Evolutionary conservation across 2,797 vertebrate genomes (phyloP), one percentile per base, ranked within the genome.

Genomic region (Valencia hispanica): DNA sequence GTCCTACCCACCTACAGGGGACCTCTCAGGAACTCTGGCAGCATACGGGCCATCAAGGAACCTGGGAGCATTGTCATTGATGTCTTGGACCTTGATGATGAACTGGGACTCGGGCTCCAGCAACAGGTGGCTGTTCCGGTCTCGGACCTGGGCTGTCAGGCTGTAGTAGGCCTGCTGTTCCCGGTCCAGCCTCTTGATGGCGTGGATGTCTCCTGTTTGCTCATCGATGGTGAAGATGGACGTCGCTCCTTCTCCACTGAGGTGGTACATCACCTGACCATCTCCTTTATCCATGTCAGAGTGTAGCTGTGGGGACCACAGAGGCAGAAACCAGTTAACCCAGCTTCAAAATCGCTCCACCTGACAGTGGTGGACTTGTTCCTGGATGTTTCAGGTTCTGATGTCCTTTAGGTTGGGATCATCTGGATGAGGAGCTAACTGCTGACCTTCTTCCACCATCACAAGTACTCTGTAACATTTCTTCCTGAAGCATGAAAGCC

Each of bases 151-250:
- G 45, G 97, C 97, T 50, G 95, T 92, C 1, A 98, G 94, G 0
- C 96, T 97, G 88, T 97, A 98, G 91, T 97, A 97, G 22, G 96
- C 96, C 92, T 98, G 97, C 76, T 97, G 96, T 55, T 98, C 97
- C 0, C 97, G 95, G 79, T 98, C 97, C 90, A 98, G 94, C 70
- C 96, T 96, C 86, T 96, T 97, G 79, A 94, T 97, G 78, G 97
- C 97, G 17, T 98, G 97, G 87, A 98, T 97, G 82, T 98, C 97
- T 7, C 97, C 97, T 0, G 97, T 98, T 90, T 96, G 96, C 90
- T 98, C 97, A 89, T 98, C 96, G 61, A 98, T 97, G 91, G 95
- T 96, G 92, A 98, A 98, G 92, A 97, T 96, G 89, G 97, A 97
- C 89, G 91, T 94, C 14, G 97, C 97, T 79, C 97, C 97, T 92